These are phyloP conservation scores for Sarcophaga rosellei DNA, from an alignment of 2,888 invertebrate species.

Conservation along the genomic window DNA sequence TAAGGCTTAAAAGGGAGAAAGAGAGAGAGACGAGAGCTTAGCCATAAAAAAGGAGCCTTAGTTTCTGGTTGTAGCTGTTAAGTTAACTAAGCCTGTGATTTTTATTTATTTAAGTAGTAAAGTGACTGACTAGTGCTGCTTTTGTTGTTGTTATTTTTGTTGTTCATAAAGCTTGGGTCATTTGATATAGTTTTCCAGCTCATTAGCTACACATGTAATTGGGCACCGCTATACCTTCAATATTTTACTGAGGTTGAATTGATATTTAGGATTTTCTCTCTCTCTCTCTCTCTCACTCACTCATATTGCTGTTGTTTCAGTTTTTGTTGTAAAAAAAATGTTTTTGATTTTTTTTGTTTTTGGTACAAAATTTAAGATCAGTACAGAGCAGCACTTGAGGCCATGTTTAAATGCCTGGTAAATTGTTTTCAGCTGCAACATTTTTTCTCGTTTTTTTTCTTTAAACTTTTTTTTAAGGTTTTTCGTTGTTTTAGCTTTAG, in stretches of 20 bases:
- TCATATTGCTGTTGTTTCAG: not conserved
- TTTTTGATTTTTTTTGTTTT: not conserved
- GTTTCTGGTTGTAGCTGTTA: conserved; percentile 55
- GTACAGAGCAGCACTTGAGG: conserved; percentile 22
- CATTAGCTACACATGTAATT: conserved; percentile 80
- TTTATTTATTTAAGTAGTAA: conserved; percentile 61
- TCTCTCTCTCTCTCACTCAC: not conserved
- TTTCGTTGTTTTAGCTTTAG: not conserved
- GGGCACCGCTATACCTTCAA: conserved; percentile 76
- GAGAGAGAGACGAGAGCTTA: too few species aligned
- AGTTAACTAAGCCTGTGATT: conserved; percentile 64
- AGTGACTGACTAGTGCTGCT: conserved; percentile 30
- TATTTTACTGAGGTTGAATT: conserved; percentile 50
- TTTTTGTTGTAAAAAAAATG: not conserved
- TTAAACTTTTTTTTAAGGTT: not conserved
- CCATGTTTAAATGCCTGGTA: conserved; percentile 62
- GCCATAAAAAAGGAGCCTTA: not conserved
- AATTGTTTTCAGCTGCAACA: conserved; percentile 64
- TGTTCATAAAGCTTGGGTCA: conserved; percentile 75
- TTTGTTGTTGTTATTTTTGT: conserved; percentile 47
- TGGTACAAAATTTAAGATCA: not conserved
- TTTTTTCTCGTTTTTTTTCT: conserved; percentile 18
- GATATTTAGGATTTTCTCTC: conserved; percentile 39
- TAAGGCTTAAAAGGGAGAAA: not conserved
- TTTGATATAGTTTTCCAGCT: conserved; percentile 82